Conservation (phyloP, 2,113 vertebrate genomes). For the Urocitellus parryii region DNA sequence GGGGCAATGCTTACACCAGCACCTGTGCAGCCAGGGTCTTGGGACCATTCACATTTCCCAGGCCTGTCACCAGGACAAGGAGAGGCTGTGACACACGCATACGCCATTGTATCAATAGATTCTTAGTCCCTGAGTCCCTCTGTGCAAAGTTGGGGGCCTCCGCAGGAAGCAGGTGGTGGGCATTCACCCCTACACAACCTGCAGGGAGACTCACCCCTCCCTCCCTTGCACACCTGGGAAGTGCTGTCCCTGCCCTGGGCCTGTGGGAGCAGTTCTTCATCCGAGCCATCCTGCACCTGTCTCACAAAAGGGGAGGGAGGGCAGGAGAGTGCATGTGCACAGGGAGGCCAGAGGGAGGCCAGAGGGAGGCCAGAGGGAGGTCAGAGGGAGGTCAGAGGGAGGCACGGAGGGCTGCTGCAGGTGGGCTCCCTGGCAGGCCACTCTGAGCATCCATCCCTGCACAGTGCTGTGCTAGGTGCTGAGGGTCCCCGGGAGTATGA, state of each 20-base stretch:
- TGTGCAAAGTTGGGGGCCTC: not conserved
- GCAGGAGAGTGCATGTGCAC: rapidly evolving
- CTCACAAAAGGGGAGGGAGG: rapidly evolving
- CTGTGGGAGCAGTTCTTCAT: rapidly evolving
- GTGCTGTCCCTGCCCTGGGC: too few species aligned
- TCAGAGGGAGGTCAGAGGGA: too few species aligned
- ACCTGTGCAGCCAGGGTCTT: not conserved
- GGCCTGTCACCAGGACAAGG: not conserved
- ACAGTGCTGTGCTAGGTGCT: rapidly evolving
- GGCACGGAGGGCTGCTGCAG: rapidly evolving
- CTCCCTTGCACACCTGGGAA: not conserved
- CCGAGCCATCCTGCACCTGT: not conserved
- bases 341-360: not conserved
- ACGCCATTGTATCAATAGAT: not conserved
- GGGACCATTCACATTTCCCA: not conserved
- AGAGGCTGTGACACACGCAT: not conserved
- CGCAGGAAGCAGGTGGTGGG: not conserved
- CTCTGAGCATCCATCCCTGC: too few species aligned
- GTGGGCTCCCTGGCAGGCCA: rapidly evolving
- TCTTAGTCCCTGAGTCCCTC: rapidly evolving
- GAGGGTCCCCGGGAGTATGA: rapidly evolving
- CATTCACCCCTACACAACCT: too few species aligned
- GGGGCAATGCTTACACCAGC: too few species aligned
- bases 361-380: too few species aligned
- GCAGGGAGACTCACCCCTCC: not conserved